Conservation (phyloP, 2,113 vertebrate genomes). For the Spermophilus dauricus region DNA sequence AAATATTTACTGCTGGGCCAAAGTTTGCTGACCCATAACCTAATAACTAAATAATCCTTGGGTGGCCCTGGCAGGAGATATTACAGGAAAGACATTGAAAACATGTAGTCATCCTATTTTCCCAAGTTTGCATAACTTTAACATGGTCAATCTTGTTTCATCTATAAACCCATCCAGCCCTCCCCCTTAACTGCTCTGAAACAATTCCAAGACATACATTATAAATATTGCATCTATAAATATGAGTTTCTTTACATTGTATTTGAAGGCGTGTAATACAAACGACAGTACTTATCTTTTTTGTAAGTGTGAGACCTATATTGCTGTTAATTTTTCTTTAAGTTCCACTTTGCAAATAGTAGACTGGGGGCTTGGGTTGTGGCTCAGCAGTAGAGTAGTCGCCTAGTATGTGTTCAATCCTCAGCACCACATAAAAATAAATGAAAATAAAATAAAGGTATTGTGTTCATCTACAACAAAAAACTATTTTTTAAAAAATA, state of each 20-base stretch:
- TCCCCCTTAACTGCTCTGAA: not conserved
- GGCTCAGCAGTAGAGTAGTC: too few relatives aligned
- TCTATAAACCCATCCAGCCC: not conserved
- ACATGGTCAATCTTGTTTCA: not conserved
- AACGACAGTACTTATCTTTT: not conserved
- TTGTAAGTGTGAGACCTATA: not conserved
- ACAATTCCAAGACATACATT: constrained; percentile 14
- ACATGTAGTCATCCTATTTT: not conserved
- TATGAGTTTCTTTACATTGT: not conserved
- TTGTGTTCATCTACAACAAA: too few relatives aligned
- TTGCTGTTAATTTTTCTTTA: not conserved
- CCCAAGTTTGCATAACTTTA: constrained; percentile 8
- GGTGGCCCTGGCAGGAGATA: constrained; percentile 54
- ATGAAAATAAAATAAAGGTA: too few relatives aligned
- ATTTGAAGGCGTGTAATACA: constrained; percentile 15
- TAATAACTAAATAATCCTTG: constrained; percentile 64
- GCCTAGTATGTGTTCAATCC: too few relatives aligned
- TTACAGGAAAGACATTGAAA: not conserved
- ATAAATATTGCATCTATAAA: not conserved
- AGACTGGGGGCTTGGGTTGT: not conserved
- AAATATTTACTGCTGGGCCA: constrained; percentile 38
- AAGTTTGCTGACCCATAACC: constrained; percentile 19
- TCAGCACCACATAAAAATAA: too few relatives aligned
- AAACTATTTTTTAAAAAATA: not conserved
- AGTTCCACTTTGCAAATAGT: not conserved